Conservation (phyloP, 2,797 vertebrate genomes). For the Lithobates pipiens region DNA sequence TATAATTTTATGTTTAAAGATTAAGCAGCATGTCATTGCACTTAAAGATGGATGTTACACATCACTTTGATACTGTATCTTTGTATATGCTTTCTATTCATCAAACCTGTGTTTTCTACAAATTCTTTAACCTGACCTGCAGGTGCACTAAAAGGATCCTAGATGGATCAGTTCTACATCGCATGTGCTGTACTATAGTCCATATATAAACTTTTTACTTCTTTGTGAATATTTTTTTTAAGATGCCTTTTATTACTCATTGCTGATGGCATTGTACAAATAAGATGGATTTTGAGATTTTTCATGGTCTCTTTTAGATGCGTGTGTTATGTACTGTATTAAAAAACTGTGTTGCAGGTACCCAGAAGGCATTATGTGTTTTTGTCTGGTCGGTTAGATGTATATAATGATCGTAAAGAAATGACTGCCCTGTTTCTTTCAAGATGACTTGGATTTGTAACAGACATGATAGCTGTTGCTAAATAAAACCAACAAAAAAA, state of each 20-base stretch:
- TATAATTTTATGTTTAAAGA: constrained; percentile 52
- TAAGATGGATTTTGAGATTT: constrained; percentile 55
- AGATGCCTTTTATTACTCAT: constrained; percentile 62
- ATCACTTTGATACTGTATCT: constrained; percentile 75
- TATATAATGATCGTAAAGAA: constrained; percentile 74
- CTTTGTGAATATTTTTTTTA: constrained; percentile 57
- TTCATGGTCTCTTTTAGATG: constrained; percentile 68
- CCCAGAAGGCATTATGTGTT: constrained; percentile 76
- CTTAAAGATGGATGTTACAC: constrained; percentile 69
- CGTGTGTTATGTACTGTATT: constrained; percentile 71
- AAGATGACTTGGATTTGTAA: constrained; percentile 82
- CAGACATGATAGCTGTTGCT: constrained; percentile 83
- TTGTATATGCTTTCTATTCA: constrained; percentile 67
- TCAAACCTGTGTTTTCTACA: constrained; percentile 39
- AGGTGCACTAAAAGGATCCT: constrained; percentile 63
- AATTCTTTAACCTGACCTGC: constrained; percentile 65
- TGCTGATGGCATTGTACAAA: constrained; percentile 65
- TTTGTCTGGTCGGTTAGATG: constrained; percentile 76
- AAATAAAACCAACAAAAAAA: constrained; percentile 77
- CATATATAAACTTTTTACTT: constrained; percentile 60
- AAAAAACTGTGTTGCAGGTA: constrained; percentile 70
- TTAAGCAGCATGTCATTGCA: constrained; percentile 72
- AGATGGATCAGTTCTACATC: constrained; percentile 68
- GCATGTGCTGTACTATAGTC: constrained; percentile 54
- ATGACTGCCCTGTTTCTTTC: constrained; percentile 74